These are phyloP conservation scores for Colletes gigas DNA, from an alignment of 1,140 invertebrate genomes.

Conservation along the genomic window DNA sequence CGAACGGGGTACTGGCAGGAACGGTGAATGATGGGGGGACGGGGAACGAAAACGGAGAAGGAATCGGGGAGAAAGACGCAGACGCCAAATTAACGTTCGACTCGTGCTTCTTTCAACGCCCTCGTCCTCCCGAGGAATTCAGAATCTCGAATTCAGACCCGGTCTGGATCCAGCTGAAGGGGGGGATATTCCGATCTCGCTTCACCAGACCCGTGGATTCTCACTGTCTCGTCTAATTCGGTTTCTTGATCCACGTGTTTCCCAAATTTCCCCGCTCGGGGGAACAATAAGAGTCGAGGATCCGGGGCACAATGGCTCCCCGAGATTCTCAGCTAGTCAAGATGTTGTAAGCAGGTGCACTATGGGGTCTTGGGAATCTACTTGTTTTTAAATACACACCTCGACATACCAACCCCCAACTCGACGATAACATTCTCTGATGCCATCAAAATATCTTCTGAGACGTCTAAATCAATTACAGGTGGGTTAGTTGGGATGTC, in stretches of 20 bases:
- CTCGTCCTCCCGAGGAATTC: neutral
- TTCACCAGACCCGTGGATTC: neutral
- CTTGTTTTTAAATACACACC: too few species aligned
- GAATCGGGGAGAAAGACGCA: conserved; percentile 25
- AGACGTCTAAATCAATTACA: too few species aligned
- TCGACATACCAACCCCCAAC: too few species aligned
- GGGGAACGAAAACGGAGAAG: neutral
- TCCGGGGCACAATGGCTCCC: too few species aligned
- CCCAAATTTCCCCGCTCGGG: neutral
- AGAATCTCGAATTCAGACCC: conserved; percentile 17
- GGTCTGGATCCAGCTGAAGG: neutral
- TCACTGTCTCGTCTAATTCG: neutral
- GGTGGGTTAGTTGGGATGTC: too few species aligned
- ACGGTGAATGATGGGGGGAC: neutral
- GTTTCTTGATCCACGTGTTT: neutral
- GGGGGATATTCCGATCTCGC: conserved; percentile 10
- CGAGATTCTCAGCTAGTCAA: too few species aligned
- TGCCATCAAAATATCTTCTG: too few species aligned
- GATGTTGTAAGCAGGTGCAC: too few species aligned
- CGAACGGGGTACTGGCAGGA: neutral
- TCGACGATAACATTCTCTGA: too few species aligned
- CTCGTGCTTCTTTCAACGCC: conserved; percentile 55
- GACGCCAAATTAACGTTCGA: conserved; percentile 62
- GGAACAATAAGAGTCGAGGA: too few species aligned
- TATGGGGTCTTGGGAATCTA: too few species aligned